Evolutionary conservation across 2,888 invertebrate species (phyloP), one percentile per base, ranked within the genome.

Genomic region (Rhabditoides inermis): DNA sequence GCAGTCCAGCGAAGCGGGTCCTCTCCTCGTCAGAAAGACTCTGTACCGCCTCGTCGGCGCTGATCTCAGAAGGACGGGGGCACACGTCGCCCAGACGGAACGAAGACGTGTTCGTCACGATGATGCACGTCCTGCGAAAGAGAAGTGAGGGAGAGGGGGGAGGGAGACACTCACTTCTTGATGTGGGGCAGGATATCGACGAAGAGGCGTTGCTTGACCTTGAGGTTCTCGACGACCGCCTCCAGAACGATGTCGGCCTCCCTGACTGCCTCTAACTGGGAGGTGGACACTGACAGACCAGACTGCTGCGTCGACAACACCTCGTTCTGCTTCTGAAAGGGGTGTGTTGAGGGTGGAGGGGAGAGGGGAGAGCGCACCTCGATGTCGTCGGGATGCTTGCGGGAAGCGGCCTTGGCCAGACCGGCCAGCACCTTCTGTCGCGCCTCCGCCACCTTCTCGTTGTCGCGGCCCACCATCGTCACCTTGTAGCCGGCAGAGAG

Each of bases 61-160:
- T n/a, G n/a, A n/a, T n/a, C n/a, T n/a, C n/a, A n/a, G n/a, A n/a
- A n/a, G n/a, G n/a, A n/a, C n/a, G n/a, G n/a, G n/a, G n/a, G n/a
- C 52, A 40, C 71, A 90, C 89, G 68, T 88, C 88, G 56, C 82
- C 82, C 64, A 90, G 86, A 10, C 87, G 84, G 26, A 90, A 81
- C 0, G 89, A 89, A 3, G 89, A 89, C 1, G 90, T 90, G 77
- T 90, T 90, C 28, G 88, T 87, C 4, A 88, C 85, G 77, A 90
- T 85, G 59, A 90, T 85, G 7, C 88, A 84, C 69, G 85, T 84
- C 80, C 84, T 85, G 77, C 50, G 47, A 80, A 42, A 48, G 45
- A 5, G 0, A n/a, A 20, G 22, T 49, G 7, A 23, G 27, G 60
- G 45, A 27, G 23, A 22, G 25, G 2, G 23, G 18, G 26, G 6